phyloP scores from a whole-genome alignment of 2,113 vertebrate species.

The Trochalopteron elliotii region DNA sequence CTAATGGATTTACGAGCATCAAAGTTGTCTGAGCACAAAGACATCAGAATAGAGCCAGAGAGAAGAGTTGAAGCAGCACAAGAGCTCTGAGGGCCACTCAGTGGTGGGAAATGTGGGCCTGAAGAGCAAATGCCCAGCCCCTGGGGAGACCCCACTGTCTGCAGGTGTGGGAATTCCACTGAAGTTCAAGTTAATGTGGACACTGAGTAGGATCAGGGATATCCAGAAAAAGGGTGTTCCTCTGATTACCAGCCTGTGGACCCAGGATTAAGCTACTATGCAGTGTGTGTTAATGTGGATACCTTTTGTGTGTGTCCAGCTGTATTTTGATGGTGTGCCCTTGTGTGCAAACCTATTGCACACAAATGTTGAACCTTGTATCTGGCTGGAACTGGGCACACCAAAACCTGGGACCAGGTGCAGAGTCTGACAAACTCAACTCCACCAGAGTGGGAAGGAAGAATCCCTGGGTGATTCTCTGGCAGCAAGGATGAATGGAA shows the following conservation, averaged over 20 bases:
- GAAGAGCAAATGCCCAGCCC: background rate
- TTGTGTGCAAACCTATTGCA: background rate
- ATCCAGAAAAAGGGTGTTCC: background rate
- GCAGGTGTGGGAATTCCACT: background rate
- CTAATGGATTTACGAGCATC: background rate
- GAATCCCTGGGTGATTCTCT: background rate
- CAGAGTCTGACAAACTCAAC: background rate
- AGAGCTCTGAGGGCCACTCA: background rate
- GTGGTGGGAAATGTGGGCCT: background rate
- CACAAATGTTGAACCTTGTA: background rate
- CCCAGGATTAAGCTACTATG: background rate
- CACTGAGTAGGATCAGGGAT: background rate
- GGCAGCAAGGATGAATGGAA: background rate
- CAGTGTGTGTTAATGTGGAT: fast-evolving
- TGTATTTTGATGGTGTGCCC: background rate
- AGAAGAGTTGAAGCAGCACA: background rate
- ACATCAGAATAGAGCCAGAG: background rate
- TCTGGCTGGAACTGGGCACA: background rate
- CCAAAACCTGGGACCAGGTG: background rate
- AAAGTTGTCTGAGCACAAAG: background rate
- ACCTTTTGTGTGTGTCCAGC: background rate
- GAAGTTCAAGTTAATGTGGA: background rate
- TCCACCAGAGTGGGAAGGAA: background rate
- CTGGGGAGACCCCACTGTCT: background rate
- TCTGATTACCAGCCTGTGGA: background rate